Evolutionary conservation across 2,797 vertebrate genomes (phyloP).

Genomic region (Sebastes variabilis): DNA sequence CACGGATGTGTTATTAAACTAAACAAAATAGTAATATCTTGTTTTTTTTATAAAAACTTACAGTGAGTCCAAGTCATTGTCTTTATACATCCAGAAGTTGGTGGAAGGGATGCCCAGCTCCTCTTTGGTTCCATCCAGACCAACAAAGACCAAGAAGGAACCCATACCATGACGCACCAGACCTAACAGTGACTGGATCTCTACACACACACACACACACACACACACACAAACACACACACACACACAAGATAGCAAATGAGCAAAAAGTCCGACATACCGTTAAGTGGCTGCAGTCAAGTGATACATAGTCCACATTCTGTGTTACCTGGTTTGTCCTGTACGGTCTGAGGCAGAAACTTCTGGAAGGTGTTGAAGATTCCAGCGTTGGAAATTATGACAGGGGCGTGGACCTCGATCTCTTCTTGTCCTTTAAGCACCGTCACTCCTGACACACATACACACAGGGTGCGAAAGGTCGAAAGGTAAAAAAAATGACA

Average conservation of each 20-base stretch:
- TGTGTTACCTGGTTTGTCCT: conserved; percentile 72
- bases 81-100: conserved; percentile 86
- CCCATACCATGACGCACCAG: conserved; percentile 83
- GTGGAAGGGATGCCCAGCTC: conserved; percentile 81
- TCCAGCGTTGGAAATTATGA: conserved; percentile 85
- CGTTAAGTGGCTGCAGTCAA: not conserved
- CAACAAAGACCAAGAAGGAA: conserved; percentile 86
- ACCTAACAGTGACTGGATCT: conserved; percentile 73
- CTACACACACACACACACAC: conserved; percentile 37
- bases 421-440: conserved; percentile 79
- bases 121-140: conserved; percentile 83
- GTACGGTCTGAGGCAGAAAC: conserved; percentile 75
- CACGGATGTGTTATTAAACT: not conserved
- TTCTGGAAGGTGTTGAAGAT: conserved; percentile 86
- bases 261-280: not conserved
- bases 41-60: conserved; percentile 35
- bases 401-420: conserved; percentile 77
- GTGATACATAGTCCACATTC: not conserved
- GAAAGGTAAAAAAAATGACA: too few species aligned
- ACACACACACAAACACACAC: not conserved
- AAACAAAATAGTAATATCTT: not conserved
- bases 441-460: conserved; percentile 75
- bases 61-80: conserved; percentile 83
- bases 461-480: not conserved
- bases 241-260: not conserved